Evolutionary conservation across 2,113 vertebrate species (phyloP).

Genomic region (Rhabdornis inornatus): DNA sequence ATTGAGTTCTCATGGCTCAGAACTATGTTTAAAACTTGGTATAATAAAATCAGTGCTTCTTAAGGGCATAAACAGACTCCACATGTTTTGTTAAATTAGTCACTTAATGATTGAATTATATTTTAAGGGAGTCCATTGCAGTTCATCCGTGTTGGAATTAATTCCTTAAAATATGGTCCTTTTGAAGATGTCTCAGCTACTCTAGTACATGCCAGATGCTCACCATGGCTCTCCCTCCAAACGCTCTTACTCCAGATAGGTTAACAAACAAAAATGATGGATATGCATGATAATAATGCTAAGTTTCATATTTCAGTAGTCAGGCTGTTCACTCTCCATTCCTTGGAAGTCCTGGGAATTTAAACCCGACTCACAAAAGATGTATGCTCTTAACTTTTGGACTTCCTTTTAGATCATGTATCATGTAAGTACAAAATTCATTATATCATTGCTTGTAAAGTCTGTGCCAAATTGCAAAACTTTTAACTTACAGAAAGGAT

Average conservation of each 20-base stretch:
- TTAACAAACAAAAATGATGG: constrained; percentile 49
- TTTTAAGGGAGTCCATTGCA: background rate
- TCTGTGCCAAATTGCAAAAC: constrained; percentile 56
- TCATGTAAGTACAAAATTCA: constrained; percentile 58
- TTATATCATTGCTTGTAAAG: constrained; percentile 42
- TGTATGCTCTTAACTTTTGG: constrained; percentile 52
- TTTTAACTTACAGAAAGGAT: constrained; percentile 59
- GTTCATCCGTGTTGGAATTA: background rate
- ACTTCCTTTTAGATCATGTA: constrained; percentile 66
- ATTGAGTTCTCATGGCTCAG: background rate
- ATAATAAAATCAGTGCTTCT: constrained; percentile 27
- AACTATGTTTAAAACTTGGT: background rate
- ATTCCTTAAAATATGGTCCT: background rate
- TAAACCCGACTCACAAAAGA: constrained; percentile 47
- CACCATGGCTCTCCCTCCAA: background rate
- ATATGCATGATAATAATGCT: constrained; percentile 33
- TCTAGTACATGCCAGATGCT: constrained; percentile 16
- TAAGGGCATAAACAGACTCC: background rate
- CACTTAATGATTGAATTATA: background rate
- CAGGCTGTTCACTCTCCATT: constrained; percentile 17
- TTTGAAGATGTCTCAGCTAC: background rate
- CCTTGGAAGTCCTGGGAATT: constrained; percentile 45
- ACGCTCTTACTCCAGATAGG: constrained; percentile 3
- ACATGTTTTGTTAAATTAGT: constrained; percentile 9
- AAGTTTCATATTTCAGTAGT: constrained; percentile 58